phyloP scores from a whole-genome alignment of 2,797 vertebrate species.

The Clarias platycephalus region DNA sequence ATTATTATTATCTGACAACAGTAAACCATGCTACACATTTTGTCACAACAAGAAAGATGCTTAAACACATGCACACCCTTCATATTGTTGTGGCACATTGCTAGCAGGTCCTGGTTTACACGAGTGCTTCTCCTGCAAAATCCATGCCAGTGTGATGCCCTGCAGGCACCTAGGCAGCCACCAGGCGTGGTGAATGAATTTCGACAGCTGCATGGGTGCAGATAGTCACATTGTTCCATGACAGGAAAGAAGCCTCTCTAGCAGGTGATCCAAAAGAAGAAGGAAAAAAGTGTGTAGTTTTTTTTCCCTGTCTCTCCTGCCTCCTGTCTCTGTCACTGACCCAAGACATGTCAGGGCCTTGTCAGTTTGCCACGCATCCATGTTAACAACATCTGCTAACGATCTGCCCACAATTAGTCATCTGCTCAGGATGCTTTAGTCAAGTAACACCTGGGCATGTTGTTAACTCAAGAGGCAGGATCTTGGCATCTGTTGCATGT shows the following conservation, averaged over 20 bases:
- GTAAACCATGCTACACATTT: slow-evolving; percentile 1
- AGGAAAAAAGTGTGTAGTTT: not conserved
- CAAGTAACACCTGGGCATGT: slow-evolving; percentile 45
- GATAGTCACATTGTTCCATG: slow-evolving; percentile 67
- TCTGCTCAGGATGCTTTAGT: slow-evolving; percentile 42
- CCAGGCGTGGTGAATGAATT: slow-evolving; percentile 67
- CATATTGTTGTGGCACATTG: slow-evolving; percentile 46
- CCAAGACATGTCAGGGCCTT: slow-evolving; percentile 61
- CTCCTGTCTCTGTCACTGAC: slow-evolving; percentile 47
- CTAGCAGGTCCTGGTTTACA: slow-evolving; percentile 21
- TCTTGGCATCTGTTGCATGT: slow-evolving; percentile 23
- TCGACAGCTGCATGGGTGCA: slow-evolving; percentile 70
- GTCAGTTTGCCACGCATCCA: slow-evolving; percentile 56
- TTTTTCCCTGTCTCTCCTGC: slow-evolving; percentile 7
- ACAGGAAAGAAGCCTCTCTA: slow-evolving; percentile 61
- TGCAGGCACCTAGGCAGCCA: slow-evolving; percentile 52
- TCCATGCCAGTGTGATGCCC: slow-evolving; percentile 60
- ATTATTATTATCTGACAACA: not conserved
- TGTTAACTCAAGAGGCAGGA: slow-evolving; percentile 14
- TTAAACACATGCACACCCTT: slow-evolving; percentile 38
- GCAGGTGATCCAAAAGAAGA: slow-evolving; percentile 49
- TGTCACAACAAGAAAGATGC: slow-evolving; percentile 20
- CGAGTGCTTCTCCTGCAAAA: slow-evolving; percentile 44
- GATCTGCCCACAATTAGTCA: slow-evolving; percentile 55
- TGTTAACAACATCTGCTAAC: slow-evolving; percentile 60